These are phyloP conservation scores for Microtus agrestis DNA, from an alignment of 2,797 vertebrate species.

Conservation along the genomic window DNA sequence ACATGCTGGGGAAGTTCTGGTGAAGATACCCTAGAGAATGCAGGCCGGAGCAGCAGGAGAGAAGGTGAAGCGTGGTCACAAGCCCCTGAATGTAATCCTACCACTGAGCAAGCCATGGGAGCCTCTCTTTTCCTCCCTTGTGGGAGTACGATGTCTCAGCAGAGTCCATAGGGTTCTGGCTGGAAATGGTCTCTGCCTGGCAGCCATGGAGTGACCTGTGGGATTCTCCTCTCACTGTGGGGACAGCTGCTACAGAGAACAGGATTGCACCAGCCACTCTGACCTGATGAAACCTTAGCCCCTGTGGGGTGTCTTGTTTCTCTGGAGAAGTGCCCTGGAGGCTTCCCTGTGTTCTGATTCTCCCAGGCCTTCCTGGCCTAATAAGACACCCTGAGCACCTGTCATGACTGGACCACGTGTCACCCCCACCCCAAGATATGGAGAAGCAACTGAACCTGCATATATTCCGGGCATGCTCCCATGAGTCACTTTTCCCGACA, in stretches of 20 bases:
- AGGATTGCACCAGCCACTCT: not conserved
- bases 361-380: not conserved
- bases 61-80: not conserved
- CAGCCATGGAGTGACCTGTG: not conserved
- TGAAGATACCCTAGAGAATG: not conserved
- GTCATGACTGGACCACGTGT: not conserved
- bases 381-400: conserved; percentile 32
- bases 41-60: not conserved
- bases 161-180: not conserved
- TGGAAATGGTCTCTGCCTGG: not conserved
- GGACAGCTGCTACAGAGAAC: not conserved
- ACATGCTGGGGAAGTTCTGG: not conserved
- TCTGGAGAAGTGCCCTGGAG: not conserved
- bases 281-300: not conserved
- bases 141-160: not conserved
- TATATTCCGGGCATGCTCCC: conserved; percentile 42
- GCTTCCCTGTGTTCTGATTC: not conserved
- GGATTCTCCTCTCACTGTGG: not conserved
- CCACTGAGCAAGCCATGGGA: not conserved
- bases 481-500: conserved; percentile 40
- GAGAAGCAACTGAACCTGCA: not conserved
- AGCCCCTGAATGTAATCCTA: not conserved
- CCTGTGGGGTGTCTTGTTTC: not conserved
- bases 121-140: fast-evolving
- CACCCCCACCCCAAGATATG: not conserved